Evolutionary conservation across 2,888 invertebrate genomes (phyloP), one percentile per base, ranked within the genome.

Genomic region (Arenicola marina): DNA sequence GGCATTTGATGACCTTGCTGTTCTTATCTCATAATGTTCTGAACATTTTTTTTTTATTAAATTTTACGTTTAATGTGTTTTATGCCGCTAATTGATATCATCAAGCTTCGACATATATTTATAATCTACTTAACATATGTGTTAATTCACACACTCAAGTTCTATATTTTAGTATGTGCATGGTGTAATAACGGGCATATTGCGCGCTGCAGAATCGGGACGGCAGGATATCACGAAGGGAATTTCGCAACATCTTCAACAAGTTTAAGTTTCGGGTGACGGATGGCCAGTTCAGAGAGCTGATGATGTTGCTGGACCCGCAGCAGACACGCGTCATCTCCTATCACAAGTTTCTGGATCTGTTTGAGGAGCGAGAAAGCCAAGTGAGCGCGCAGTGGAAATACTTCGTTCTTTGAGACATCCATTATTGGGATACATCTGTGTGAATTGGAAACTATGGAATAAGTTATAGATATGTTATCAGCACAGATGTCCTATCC

Each of bases 341-440:
- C 3, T 81, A 81, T 65, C 81, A 79, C 33, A 70, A 72, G 31
- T 82, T 82, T 68, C 70, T 82, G 21, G 69, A 75, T 15, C 59
- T 80, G n/a, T 82, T 82, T 73, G 81, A 81, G 59, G 76, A 78
- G 58, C 76, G 62, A 48, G 80, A 81, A 65, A 72, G 75, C 18
- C 66, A 67, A 70, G 80, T 79, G 67, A 65, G 66, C 48, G 26
- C 33, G 18, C 18, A 11, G 18, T 38, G 11, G 11, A 18, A 38
- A 18, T 11, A 15, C 11, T 38, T 15, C 11, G 18, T 38, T 38
- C 11, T 38, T 38, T 15, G 11, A n/a, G 28, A 32, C 7, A 48
- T 48, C 15, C 11, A 48, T 11, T 24, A 48, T n/a, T 24, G 7
- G 15, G 4, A 3, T 28, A 31, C 32, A 38, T 38, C 15, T 51